Base-by-base conservation (phyloP, 1,140 invertebrate species). In the Sycophaga agraensis region DNA sequence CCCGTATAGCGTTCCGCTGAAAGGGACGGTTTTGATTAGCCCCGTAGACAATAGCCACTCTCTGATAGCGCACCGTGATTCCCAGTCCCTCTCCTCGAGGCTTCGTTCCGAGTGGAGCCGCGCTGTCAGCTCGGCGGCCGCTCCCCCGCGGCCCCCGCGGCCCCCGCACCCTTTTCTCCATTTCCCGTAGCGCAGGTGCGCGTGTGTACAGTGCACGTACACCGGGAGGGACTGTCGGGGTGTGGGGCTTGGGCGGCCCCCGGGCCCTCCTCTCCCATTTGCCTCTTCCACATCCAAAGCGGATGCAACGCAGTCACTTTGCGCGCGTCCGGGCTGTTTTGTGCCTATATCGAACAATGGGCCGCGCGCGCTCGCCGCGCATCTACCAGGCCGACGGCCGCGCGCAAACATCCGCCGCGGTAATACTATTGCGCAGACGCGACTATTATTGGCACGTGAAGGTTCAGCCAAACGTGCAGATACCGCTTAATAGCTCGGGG, bases 11-110 rank as follows among this genome's bases (percentile, higher is more conserved):
- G 71, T 76, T 72, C 22, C 64, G 76, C 70, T 80, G 77, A 79
- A 81, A 81, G 71, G 75, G 63, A 59, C 77, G 79, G 72, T 79
- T 80, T 80, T 80, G 79, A 81, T 81, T 80, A 81, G 78, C 77
- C 78, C 73, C 71, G 73, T 79, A 79, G 76, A 81, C 77, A 81
- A 79, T 78, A 77, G 75, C 74, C 72, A 70, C 73, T 73, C 70
- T 76, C 72, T 72, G 72, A 74, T 78, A 78, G 68, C 66, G 60
- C 69, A 67, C 35, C 16, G 21, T 22, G 45, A 57, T 51, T 46
- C 7, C 19, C 6, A 67, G 59, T 66, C 66, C 65, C 58, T 63
- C 66, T 62, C 49, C 61, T 62, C 63, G 60, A 26, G 17, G 40
- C 31, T 14, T 50, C 50, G 4, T 71, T 68, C 64, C 40, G 64